A percentile compares a stretch with the other conserved stretches of the same genome.
Evolutionary conservation across 2,797 vertebrate genomes (phyloP).

Genomic region (Falco novaeseelandiae): DNA sequence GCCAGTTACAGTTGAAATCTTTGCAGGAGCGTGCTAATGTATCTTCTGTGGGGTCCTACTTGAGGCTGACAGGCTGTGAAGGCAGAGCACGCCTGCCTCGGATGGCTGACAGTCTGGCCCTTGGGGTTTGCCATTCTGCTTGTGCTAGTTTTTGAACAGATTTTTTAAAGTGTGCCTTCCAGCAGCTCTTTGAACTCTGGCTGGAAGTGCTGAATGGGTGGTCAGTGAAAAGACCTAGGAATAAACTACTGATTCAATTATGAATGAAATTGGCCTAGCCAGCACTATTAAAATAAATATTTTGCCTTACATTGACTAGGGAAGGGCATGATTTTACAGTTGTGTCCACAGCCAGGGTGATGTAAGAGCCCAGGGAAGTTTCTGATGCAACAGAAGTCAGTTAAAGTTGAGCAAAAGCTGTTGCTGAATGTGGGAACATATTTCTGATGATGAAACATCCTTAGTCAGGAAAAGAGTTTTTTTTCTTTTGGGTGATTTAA

Average conservation of each 20-base stretch:
- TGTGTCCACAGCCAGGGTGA: slow-evolving; percentile 22
- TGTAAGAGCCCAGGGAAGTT: not conserved
- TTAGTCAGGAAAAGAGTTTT: not conserved
- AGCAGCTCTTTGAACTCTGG: slow-evolving; percentile 38
- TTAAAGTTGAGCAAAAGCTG: slow-evolving; percentile 17
- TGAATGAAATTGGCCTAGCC: slow-evolving; percentile 14
- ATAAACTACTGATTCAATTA: slow-evolving; percentile 25
- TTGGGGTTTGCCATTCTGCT: not conserved
- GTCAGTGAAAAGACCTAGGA: slow-evolving; percentile 38
- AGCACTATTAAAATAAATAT: slow-evolving; percentile 39
- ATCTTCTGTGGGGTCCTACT: not conserved
- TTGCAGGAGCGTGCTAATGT: not conserved
- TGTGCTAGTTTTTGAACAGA: not conserved
- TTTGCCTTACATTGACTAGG: not conserved
- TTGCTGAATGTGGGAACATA: not conserved
- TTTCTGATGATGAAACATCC: not conserved
- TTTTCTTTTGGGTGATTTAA: not conserved
- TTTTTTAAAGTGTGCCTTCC: slow-evolving; percentile 12
- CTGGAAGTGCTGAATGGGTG: slow-evolving; percentile 32
- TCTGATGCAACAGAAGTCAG: slow-evolving; percentile 20
- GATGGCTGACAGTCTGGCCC: not conserved
- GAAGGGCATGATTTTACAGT: slow-evolving; percentile 31
- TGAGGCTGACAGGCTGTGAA: not conserved
- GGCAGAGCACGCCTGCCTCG: not conserved
- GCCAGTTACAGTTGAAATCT: not conserved